These are phyloP conservation scores for Potorous gilbertii DNA, from an alignment of 2,797 vertebrate species.

Conservation along the genomic window DNA sequence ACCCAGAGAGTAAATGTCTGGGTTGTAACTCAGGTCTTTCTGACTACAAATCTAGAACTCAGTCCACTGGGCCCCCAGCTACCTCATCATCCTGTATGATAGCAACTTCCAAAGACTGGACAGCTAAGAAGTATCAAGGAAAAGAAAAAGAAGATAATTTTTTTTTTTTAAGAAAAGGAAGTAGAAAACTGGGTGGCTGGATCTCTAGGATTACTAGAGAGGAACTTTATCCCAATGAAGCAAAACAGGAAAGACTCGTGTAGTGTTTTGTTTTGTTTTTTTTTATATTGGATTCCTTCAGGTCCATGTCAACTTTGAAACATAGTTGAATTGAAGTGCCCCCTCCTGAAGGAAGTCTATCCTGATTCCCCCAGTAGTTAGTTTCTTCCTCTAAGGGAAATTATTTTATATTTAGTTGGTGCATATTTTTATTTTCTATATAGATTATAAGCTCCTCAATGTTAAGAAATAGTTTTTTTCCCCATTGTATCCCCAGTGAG, in stretches of 20 bases:
- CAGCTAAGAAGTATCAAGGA: neutral
- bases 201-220: neutral
- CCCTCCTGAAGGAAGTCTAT: neutral
- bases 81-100: neutral
- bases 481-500: neutral
- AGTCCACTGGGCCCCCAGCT: neutral
- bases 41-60: neutral
- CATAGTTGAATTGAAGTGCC: neutral
- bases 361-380: neutral
- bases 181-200: neutral
- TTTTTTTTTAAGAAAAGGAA: neutral
- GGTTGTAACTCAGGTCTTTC: neutral
- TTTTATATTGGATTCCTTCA: neutral
- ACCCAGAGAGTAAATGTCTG: slow-evolving; percentile 1
- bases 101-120: neutral
- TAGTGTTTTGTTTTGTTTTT: too few relatives aligned
- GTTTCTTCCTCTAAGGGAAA: neutral
- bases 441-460: neutral
- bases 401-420: neutral
- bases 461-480: neutral
- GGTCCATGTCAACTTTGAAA: neutral
- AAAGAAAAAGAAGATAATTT: neutral
- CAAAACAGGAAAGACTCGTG: neutral
- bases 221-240: neutral
- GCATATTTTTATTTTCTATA: neutral